Evolutionary conservation across 2,113 vertebrate genomes (phyloP).

Genomic region (Andinoacara biseriatus): DNA sequence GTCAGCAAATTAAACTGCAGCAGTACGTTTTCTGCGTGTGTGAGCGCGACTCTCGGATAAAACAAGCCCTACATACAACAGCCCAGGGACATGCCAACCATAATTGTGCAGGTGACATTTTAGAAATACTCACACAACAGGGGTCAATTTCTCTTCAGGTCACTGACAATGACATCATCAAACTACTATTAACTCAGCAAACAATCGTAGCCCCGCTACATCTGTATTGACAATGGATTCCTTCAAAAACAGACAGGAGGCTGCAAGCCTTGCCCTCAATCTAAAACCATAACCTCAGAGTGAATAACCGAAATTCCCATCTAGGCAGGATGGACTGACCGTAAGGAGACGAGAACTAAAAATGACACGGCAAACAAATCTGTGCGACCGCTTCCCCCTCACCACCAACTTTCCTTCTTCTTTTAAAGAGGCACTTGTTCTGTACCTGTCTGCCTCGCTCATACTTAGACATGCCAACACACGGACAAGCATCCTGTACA

Average conservation of each 20-base stretch:
- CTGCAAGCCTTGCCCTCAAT: conserved; percentile 81
- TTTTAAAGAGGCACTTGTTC: not conserved
- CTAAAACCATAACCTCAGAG: conserved; percentile 80
- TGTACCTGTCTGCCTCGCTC: conserved; percentile 9
- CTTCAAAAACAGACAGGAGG: conserved; percentile 72
- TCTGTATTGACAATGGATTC: conserved; percentile 71
- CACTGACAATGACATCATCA: conserved; percentile 86
- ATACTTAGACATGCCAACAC: not conserved
- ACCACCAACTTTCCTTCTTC: conserved; percentile 9
- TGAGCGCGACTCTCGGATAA: conserved; percentile 52
- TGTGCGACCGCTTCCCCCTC: conserved; percentile 13
- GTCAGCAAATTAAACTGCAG: conserved; percentile 71
- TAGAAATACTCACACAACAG: conserved; percentile 74
- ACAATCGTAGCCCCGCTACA: conserved; percentile 68
- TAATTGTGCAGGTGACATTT: conserved; percentile 84
- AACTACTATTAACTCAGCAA: conserved; percentile 82
- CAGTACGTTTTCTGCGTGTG: not conserved
- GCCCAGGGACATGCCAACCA: conserved; percentile 61
- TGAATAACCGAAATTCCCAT: conserved; percentile 71
- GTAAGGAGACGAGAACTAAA: conserved; percentile 40
- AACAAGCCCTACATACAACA: conserved; percentile 65
- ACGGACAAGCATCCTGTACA: not conserved
- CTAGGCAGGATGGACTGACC: conserved; percentile 32
- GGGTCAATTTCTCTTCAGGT: conserved; percentile 83
- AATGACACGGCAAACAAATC: conserved; percentile 67